These are phyloP conservation scores for Pteria penguin DNA, from an alignment of 2,888 invertebrate species.

Conservation along the genomic window DNA sequence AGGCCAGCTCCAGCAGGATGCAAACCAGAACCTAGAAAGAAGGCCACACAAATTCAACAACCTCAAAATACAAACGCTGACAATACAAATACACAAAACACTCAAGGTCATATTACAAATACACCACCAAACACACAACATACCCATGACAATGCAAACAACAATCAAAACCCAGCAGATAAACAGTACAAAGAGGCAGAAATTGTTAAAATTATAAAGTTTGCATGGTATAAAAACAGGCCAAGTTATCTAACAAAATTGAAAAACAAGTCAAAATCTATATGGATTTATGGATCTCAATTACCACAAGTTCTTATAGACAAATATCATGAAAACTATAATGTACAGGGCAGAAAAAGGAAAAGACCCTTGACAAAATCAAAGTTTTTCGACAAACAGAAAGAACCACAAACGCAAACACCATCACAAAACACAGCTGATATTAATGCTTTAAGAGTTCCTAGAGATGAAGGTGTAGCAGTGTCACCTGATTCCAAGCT, in stretches of 20 bases:
- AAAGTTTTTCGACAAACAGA: background rate
- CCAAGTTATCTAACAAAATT: background rate
- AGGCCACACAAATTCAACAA: background rate
- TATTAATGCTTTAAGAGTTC: too few species aligned
- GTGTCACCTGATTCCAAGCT: too few species aligned
- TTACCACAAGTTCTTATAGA: background rate
- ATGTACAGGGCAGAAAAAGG: background rate
- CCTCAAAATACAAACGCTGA: background rate
- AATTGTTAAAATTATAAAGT: background rate
- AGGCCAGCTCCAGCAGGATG: background rate
- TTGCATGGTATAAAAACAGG: background rate
- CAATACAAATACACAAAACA: background rate
- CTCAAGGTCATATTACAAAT: background rate
- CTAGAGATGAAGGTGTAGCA: too few species aligned
- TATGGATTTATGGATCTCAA: background rate
- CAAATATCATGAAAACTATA: background rate
- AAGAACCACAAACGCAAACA: background rate
- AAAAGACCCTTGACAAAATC: background rate
- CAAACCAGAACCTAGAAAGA: background rate
- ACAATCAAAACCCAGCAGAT: background rate
- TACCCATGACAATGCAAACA: background rate
- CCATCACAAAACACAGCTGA: background rate
- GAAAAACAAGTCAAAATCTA: background rate
- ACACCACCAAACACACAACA: background rate
- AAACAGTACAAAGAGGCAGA: background rate